phyloP scores from a whole-genome alignment of 1,140 invertebrate species.

The Drosophila miranda region DNA sequence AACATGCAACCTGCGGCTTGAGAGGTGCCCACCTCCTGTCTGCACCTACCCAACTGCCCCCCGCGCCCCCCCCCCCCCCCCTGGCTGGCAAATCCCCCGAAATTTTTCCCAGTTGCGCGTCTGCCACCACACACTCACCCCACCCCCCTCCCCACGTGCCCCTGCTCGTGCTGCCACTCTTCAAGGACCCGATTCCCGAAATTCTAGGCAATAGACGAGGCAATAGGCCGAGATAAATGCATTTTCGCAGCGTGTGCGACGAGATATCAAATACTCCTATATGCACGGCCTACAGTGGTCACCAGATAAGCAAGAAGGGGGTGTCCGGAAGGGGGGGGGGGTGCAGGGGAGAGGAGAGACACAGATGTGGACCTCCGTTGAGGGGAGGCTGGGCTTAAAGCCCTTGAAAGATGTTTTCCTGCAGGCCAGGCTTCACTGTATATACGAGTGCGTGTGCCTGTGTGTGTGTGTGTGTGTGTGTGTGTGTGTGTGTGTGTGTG shows the following conservation, averaged over 20 bases:
- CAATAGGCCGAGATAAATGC: conserved; percentile 72
- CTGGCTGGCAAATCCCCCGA: conserved; percentile 28
- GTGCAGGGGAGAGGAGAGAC: too few species aligned
- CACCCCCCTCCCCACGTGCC: neutral
- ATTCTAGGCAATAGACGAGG: conserved; percentile 16
- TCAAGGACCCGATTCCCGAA: conserved; percentile 3
- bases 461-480: neutral
- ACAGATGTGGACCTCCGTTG: too few species aligned
- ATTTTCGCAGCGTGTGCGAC: conserved; percentile 66
- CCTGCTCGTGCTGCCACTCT: neutral
- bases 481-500: neutral
- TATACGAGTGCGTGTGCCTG: conserved; percentile 6
- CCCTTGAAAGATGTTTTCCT: too few species aligned
- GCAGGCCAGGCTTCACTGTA: conserved; percentile 13
- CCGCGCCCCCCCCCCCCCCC: neutral
- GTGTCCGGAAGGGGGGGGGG: too few species aligned
- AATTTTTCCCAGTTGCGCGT: conserved; percentile 49
- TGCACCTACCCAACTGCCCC: too few species aligned
- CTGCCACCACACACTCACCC: conserved; percentile 15
- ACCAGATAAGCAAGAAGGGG: neutral
- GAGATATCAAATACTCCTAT: conserved; percentile 49
- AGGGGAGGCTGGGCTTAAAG: too few species aligned
- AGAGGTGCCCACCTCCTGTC: conserved; percentile 12
- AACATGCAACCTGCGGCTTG: conserved; percentile 41
- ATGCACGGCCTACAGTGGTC: conserved; percentile 14